phyloP scores from a whole-genome alignment of 2,888 invertebrate species.

The Trichopria drosophilae region DNA sequence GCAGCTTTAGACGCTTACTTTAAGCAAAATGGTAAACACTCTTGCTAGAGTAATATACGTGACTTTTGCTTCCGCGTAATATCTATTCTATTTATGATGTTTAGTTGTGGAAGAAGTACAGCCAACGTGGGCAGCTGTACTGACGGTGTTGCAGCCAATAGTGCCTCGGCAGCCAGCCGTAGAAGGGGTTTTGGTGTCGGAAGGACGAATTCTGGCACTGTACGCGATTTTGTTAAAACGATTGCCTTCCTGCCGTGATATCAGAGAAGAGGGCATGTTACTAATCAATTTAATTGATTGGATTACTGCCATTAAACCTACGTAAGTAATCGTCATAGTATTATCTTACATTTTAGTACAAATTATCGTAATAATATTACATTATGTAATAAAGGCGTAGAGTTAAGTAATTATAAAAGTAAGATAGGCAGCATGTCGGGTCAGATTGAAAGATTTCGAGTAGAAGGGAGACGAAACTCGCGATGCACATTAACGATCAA shows the following conservation, averaged over 20 bases:
- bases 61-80: not conserved
- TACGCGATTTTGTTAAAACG: constrained; percentile 63
- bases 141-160: constrained; percentile 57
- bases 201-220: constrained; percentile 62
- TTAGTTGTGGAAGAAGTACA: constrained; percentile 53
- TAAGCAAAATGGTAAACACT: constrained; percentile 60
- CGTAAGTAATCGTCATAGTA: constrained; percentile 55
- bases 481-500: no score
- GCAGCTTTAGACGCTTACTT: constrained; percentile 63
- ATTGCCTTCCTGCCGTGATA: constrained; percentile 56
- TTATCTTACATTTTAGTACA: not conserved
- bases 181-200: constrained; percentile 60
- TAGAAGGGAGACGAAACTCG: no score
- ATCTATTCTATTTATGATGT: not conserved
- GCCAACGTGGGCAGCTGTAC: constrained; percentile 60
- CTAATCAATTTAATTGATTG: constrained; percentile 57
- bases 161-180: constrained; percentile 60
- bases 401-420: no score
- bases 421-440: no score
- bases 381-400: no score
- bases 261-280: constrained; percentile 56
- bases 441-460: no score
- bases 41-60: not conserved
- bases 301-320: constrained; percentile 61
- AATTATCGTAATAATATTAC: not conserved